Evolutionary conservation across 2,797 vertebrate genomes (phyloP).

Genomic region (Sardinella longiceps): DNA sequence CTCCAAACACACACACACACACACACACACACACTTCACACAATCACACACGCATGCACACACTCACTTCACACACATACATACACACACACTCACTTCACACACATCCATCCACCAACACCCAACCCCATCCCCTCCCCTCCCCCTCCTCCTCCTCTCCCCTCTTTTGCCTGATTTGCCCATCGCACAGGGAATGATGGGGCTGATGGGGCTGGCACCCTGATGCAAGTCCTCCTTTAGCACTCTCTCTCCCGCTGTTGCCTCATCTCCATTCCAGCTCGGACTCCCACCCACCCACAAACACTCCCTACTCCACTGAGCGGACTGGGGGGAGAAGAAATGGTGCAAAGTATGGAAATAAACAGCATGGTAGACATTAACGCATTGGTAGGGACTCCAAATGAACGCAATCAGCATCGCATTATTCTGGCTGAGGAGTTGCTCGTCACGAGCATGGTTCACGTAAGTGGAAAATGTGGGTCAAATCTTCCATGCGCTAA

Average conservation of each 20-base stretch:
- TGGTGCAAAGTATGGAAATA: conserved; percentile 27
- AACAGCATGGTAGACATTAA: conserved; percentile 10
- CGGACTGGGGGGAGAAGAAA: not conserved
- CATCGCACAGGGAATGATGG: not conserved
- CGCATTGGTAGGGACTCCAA: not conserved
- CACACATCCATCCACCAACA: too few relatives aligned
- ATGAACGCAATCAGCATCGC: conserved; percentile 36
- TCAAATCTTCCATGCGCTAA: conserved; percentile 43
- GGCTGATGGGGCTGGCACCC: conserved; percentile 15
- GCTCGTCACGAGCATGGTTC: conserved; percentile 47
- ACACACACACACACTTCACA: not conserved
- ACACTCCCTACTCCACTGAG: not conserved
- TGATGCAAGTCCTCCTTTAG: conserved; percentile 24
- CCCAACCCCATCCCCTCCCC: too few relatives aligned
- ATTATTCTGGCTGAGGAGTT: conserved; percentile 45
- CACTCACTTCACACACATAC: too few relatives aligned
- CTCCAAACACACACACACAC: conserved; percentile 7
- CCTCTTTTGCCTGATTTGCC: not conserved
- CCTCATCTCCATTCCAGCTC: not conserved
- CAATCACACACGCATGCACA: too few relatives aligned
- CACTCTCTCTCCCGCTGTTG: not conserved
- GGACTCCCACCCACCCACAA: conserved; percentile 22
- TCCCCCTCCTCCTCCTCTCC: not conserved
- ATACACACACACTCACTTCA: too few relatives aligned
- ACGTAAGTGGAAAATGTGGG: conserved; percentile 24